Percentiles rank a stretch among this genome's conserved stretches.
Evolutionary conservation across 2,113 vertebrate species (phyloP).

Genomic region (Trichechus manatus): DNA sequence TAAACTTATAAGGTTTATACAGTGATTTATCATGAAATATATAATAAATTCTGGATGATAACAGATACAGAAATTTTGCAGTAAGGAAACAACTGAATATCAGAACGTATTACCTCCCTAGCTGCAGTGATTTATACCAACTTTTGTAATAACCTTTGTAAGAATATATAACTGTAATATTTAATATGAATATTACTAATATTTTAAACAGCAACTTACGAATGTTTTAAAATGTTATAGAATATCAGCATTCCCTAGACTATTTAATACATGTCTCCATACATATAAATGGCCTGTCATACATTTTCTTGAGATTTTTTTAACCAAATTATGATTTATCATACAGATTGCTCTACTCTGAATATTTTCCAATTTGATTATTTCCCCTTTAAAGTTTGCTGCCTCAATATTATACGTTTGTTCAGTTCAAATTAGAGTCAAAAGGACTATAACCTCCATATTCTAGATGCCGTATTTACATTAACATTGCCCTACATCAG

Average conservation of each 20-base stretch:
- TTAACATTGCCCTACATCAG: not conserved
- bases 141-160: not conserved
- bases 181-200: not conserved
- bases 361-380: not conserved
- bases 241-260: not conserved
- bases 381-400: not conserved
- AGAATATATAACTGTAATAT: not conserved
- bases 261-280: not conserved
- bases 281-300: not conserved
- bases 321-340: not conserved
- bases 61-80: not conserved
- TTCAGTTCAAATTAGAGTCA: not conserved
- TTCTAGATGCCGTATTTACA: not conserved
- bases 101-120: not conserved
- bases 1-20: not conserved
- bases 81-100: not conserved
- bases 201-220: not conserved
- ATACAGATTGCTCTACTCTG: not conserved
- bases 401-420: not conserved
- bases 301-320: not conserved
- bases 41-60: not conserved
- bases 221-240: not conserved
- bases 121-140: not conserved
- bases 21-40: slow-evolving; percentile 2
- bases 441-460: not conserved